Percentiles rank a stretch among this genome's conserved stretches.
Conservation (phyloP, 2,888 invertebrate genomes). For the Drosophila rellima region DNA sequence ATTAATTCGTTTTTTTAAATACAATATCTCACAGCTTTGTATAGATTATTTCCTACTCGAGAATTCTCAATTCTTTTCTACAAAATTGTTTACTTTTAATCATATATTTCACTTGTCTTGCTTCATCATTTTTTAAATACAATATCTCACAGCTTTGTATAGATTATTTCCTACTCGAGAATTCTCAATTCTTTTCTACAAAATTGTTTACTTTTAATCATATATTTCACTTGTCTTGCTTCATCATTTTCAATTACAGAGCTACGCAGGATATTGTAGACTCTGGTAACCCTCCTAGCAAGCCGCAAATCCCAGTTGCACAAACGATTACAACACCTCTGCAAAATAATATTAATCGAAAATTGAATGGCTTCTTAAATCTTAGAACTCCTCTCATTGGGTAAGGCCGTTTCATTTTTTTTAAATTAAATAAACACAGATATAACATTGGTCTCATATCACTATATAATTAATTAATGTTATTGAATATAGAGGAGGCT, state of each 20-base stretch:
- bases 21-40: too few species aligned
- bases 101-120: neutral
- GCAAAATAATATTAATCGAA: constrained; percentile 85
- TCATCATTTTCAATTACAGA: constrained; percentile 23
- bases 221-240: neutral
- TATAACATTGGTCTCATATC: neutral
- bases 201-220: too few species aligned
- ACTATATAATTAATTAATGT: neutral
- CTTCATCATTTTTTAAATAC: too few species aligned
- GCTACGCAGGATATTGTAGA: constrained; percentile 84
- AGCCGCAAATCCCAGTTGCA: constrained; percentile 66
- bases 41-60: neutral
- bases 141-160: too few species aligned
- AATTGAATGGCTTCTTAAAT: constrained; percentile 85
- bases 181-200: constrained; percentile 3
- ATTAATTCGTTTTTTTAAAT: too few species aligned
- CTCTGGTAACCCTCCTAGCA: constrained; percentile 70
- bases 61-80: constrained; percentile 3
- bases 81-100: too few species aligned
- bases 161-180: neutral
- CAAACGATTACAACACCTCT: constrained; percentile 75
- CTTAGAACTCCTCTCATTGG: constrained; percentile 85
- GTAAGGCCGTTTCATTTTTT: constrained; percentile 70
- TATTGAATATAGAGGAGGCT: constrained; percentile 36
- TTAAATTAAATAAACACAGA: neutral